Percentiles rank a stretch among this genome's conserved stretches.
phyloP scores from a whole-genome alignment of 2,888 invertebrate genomes.

The Drosophila tanythrix region DNA sequence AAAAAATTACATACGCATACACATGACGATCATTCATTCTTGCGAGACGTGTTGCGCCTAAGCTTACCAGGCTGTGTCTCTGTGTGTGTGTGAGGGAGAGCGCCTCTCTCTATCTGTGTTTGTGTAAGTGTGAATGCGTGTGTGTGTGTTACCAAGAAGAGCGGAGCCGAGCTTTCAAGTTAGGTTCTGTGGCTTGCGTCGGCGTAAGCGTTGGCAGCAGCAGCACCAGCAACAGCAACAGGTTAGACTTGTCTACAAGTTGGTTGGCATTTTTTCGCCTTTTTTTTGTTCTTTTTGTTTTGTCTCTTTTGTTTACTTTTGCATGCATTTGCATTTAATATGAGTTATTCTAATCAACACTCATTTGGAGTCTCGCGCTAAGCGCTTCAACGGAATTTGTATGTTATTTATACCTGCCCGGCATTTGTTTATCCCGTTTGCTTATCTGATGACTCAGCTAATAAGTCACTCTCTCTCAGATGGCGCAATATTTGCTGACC shows the following conservation, averaged over 20 bases:
- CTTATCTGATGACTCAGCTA: slow-evolving; percentile 46
- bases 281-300: slow-evolving; percentile 26
- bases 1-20: slow-evolving; percentile 30
- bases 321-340: slow-evolving; percentile 50
- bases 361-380: not conserved
- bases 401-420: slow-evolving; percentile 12
- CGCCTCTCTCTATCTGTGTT: slow-evolving; percentile 13
- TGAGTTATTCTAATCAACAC: slow-evolving; percentile 34
- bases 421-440: slow-evolving; percentile 9
- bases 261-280: slow-evolving; percentile 60
- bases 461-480: slow-evolving; percentile 7
- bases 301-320: slow-evolving; percentile 58
- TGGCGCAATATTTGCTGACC: slow-evolving; percentile 27
- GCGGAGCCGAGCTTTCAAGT: slow-evolving; percentile 63
- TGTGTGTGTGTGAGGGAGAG: slow-evolving; percentile 38
- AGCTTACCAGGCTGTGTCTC: slow-evolving; percentile 57
- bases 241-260: slow-evolving; percentile 75
- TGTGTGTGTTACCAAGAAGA: slow-evolving; percentile 16
- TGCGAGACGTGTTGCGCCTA: slow-evolving; percentile 70
- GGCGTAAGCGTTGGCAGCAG: slow-evolving; percentile 57
- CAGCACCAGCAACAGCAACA: slow-evolving; percentile 48
- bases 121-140: slow-evolving; percentile 28
- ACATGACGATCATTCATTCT: slow-evolving; percentile 69
- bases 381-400: slow-evolving; percentile 12
- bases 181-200: slow-evolving; percentile 71